Evolutionary conservation across 2,888 invertebrate genomes (phyloP).

Genomic region (Athrips mouffetella): DNA sequence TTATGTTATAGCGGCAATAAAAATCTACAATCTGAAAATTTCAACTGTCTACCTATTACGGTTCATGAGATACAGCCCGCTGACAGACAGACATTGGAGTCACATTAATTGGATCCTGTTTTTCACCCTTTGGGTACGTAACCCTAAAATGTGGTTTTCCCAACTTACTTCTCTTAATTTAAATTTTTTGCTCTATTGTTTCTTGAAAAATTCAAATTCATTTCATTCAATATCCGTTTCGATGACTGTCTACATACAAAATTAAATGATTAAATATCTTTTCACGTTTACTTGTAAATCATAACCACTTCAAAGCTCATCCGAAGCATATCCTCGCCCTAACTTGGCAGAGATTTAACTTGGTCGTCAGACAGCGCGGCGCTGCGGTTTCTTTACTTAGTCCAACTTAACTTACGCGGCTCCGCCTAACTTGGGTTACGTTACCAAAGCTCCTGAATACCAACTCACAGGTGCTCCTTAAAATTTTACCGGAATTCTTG

Average conservation of each 20-base stretch:
- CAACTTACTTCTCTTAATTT: too few species aligned
- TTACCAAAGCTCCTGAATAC: constrained; percentile 60
- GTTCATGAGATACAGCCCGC: too few species aligned
- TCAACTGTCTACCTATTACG: too few species aligned
- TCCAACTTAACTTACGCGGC: constrained; percentile 60
- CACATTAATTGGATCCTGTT: too few species aligned
- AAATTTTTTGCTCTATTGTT: neutral
- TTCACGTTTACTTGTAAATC: neutral
- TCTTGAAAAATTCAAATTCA: too few species aligned
- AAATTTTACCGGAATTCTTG: constrained; percentile 53
- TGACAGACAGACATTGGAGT: too few species aligned
- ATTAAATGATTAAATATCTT: neutral
- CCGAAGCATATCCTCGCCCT: constrained; percentile 38
- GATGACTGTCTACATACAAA: neutral
- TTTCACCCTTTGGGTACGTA: too few species aligned
- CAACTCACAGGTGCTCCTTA: constrained; percentile 61
- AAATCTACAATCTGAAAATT: too few species aligned
- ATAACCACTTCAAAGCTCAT: neutral
- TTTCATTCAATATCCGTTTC: too few species aligned
- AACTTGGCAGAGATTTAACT: constrained; percentile 59
- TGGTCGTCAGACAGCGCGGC: constrained; percentile 62
- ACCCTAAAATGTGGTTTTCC: too few species aligned
- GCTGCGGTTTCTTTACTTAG: constrained; percentile 71
- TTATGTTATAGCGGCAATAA: too few species aligned
- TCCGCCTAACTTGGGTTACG: constrained; percentile 65